phyloP scores from a whole-genome alignment of 1,140 invertebrate species.

The Melanaphis sacchari region DNA sequence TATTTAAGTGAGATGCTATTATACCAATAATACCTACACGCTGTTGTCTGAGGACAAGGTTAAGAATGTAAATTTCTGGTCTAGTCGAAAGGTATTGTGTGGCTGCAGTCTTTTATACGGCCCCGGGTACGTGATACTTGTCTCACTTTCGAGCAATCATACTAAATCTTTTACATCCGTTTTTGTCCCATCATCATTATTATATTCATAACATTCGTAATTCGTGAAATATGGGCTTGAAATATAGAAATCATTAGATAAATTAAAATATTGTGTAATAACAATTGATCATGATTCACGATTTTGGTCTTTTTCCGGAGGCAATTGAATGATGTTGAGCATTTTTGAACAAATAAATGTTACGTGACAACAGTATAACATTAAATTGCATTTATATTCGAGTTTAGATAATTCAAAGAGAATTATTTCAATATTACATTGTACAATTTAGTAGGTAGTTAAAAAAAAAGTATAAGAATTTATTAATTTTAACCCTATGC shows the following conservation, averaged over 20 bases:
- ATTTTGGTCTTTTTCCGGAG: not conserved
- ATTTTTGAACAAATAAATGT: not conserved
- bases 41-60: conserved; percentile 28
- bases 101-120: not conserved
- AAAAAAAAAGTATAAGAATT: too few relatives aligned
- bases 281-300: conserved; percentile 44
- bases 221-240: not conserved
- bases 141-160: not conserved
- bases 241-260: conserved; percentile 1
- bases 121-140: conserved; percentile 30
- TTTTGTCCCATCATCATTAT: conserved; percentile 27
- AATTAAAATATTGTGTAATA: conserved; percentile 43
- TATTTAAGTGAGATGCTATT: not conserved
- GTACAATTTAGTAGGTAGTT: too few relatives aligned
- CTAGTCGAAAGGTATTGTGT: conserved; percentile 32
- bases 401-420: not conserved
- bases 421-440: not conserved
- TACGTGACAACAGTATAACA: not conserved
- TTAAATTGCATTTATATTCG: not conserved
- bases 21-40: conserved; percentile 37
- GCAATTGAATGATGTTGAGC: not conserved
- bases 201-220: conserved; percentile 28
- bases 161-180: conserved; percentile 19
- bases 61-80: conserved; percentile 48
- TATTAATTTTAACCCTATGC: too few relatives aligned